Percentiles rank a stretch among this genome's conserved stretches.
These are phyloP conservation scores for Anser cygnoides DNA, from an alignment of 2,113 vertebrate species.

Conservation along the genomic window DNA sequence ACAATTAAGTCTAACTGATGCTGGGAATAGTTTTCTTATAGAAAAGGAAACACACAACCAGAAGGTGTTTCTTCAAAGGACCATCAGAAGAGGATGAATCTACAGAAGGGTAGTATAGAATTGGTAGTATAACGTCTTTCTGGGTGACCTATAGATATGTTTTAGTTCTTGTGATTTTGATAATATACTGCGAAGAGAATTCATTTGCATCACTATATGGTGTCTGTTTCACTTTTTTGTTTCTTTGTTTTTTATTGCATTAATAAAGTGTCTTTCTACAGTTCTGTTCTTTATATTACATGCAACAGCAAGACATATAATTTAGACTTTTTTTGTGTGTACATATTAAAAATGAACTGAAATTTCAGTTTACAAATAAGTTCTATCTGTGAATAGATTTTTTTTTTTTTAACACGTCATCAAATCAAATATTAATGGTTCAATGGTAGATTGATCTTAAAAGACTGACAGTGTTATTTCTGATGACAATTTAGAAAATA, in stretches of 20 bases:
- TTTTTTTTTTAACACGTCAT: neutral
- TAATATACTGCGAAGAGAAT: neutral
- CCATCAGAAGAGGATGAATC: neutral
- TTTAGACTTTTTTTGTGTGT: neutral
- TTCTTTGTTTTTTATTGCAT: rapidly evolving
- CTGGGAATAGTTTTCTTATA: neutral
- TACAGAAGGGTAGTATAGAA: neutral
- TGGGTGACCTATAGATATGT: neutral
- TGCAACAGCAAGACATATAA: neutral
- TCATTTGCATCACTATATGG: neutral
- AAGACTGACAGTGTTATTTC: neutral
- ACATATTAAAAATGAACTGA: neutral
- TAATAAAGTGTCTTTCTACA: neutral
- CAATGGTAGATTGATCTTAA: neutral
- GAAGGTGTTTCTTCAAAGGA: rapidly evolving
- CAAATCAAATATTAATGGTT: neutral
- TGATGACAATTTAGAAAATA: neutral
- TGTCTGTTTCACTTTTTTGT: neutral
- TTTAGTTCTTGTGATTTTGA: neutral
- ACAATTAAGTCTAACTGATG: neutral
- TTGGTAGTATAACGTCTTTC: neutral
- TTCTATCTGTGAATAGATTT: neutral
- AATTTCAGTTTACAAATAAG: neutral
- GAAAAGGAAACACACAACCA: neutral
- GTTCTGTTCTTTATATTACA: neutral